Percentiles rank a stretch among this genome's conserved stretches.
phyloP scores from a whole-genome alignment of 2,797 vertebrate genomes.

The Myripristis jacobus region DNA sequence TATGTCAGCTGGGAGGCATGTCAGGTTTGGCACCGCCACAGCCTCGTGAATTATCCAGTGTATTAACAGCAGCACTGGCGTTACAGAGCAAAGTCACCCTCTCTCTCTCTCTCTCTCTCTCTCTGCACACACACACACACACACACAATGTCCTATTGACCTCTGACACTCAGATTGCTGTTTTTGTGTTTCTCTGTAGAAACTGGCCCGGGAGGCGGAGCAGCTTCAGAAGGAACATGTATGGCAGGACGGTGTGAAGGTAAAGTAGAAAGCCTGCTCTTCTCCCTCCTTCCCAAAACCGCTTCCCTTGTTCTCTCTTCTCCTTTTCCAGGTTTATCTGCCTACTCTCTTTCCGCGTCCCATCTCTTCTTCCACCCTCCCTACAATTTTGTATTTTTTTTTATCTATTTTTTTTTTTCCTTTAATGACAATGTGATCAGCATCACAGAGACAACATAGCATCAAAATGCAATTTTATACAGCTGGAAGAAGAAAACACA shows the following conservation, averaged over 20 bases:
- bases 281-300: conserved; percentile 43
- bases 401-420: neutral
- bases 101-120: conserved; percentile 17
- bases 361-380: conserved; percentile 12
- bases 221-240: conserved; percentile 92
- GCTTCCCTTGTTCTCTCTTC: conserved; percentile 24
- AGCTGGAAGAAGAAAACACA: neutral
- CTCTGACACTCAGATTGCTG: conserved; percentile 57
- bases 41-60: conserved; percentile 24
- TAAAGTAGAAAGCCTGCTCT: conserved; percentile 80
- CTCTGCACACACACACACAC: conserved; percentile 14
- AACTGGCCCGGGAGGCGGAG: conserved; percentile 92
- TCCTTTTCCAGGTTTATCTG: conserved; percentile 33
- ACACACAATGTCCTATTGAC: conserved; percentile 38
- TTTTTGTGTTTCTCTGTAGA: conserved; percentile 83
- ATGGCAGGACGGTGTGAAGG: conserved; percentile 96
- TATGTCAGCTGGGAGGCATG: conserved; percentile 11
- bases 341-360: conserved; percentile 14
- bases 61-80: conserved; percentile 27
- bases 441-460: conserved; percentile 68
- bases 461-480: conserved; percentile 14
- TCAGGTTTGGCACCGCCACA: conserved; percentile 8
- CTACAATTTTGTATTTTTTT: conserved; percentile 16
- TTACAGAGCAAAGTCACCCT: conserved; percentile 22
- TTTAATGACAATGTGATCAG: conserved; percentile 76